Evolutionary conservation across 2,797 vertebrate genomes (phyloP), one percentile per base, ranked within the genome.

Genomic region (Melanotaenia parkinsoni): DNA sequence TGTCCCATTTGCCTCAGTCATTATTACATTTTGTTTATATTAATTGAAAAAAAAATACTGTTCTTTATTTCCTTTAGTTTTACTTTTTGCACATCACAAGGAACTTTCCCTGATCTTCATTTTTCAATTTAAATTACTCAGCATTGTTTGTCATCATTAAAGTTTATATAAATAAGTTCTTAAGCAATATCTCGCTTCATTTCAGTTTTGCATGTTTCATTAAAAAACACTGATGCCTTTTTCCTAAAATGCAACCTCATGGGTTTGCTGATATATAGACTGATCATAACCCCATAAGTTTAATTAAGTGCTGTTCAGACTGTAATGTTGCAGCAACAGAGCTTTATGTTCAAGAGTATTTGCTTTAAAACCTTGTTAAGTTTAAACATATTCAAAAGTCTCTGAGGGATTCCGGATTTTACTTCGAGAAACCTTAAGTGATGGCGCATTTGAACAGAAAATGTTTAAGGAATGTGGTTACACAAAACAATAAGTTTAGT

Each of bases 101-200:
- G 37, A 74, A 56, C 54, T 64, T 13, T 68, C 37, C 72, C 35
- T 51, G 24, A 6, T 76, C 37, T 79, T 76, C 16, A 53, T 59
- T 79, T 53, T 74, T 72, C 38, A 28, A n/a, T 80, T 65, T 74
- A 69, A 80, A 80, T 82, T 28, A 67, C 64, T 83, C 60, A 24
- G 24, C 81, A 66, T 72, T 81, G 73, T 87, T 89, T 88, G 73
- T 85, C 76, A 68, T 79, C 58, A 92, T 84, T 88, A 92, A 91
- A 92, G 61, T 90, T 90, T 86, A 51, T 85, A 88, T 63, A 86
- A 88, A 84, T 64, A 1, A 53, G 35, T 60, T 81, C 45, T 71
- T 33, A 22, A 35, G 1, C 58, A 58, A 58, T 35, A 20, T 74
- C 74, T 77, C 7, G 3, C 43, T 63, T 68, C 30, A 13, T 40